Evolutionary conservation across 2,797 vertebrate species (phyloP), one percentile per base, ranked within the genome.

Genomic region (Distichodus sexfasciatus): DNA sequence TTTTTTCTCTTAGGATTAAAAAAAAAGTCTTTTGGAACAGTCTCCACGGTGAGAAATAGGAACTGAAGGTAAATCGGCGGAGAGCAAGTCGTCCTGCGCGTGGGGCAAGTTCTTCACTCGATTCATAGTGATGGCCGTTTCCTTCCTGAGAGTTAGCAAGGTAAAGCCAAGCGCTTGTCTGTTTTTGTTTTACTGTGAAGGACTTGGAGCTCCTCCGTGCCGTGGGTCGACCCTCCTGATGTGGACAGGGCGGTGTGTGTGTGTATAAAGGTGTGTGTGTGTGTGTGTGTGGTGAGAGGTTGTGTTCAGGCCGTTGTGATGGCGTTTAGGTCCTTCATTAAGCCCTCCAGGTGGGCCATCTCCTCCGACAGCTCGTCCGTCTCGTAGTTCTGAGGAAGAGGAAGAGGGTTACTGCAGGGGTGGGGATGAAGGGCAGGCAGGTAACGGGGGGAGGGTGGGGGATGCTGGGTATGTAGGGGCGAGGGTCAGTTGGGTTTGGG

Each of bases 241-340:
- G 11, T 31, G 9, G 57, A 47, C 12, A 74, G 40, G 43, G n/a
- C 26, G 72, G 76, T 33, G 17, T 71, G 64, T 66, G 66, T 48
- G 64, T 69, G 55, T 71, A 69, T 46, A 17, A 28, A 0, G 54
- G 55, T 11, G 72, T 29, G 35, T 17, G 36, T 17, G 78, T 41
- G 12, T 66, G 60, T 48, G 63, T 24, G 54, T 62, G 69, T 46
- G n/a, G 29, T 43, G n/a, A 31, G 40, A 54, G 41, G 43, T 54
- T 72, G 47, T 77, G 84, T 80, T 97, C 93, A 98, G 60, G 95
- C 95, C 76, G 96, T 98, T 24, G 96, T 99, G 90, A 98, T 98
- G 90, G 96, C 96, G 8, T 98, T 98, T 80, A 98, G 95, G 93
- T 99, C 97, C 93, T 99, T 99, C 96, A 99, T 99, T 36, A 98